Evolutionary conservation across 2,888 invertebrate species (phyloP), one percentile per base, ranked within the genome.

Genomic region (Polylopha cassiicola): DNA sequence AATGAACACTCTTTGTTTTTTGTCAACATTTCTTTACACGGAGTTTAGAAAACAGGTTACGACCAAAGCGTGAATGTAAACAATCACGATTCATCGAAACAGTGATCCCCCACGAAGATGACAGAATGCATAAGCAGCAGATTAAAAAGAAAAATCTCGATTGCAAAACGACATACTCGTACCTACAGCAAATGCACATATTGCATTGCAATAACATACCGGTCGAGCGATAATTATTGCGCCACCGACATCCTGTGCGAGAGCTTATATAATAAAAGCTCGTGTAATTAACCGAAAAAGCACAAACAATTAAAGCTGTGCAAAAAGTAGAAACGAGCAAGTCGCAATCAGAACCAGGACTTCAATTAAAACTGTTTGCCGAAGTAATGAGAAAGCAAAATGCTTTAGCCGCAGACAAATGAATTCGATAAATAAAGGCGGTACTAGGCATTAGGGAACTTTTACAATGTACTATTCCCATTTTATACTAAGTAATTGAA

Each of bases 341-440:
- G 20, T 20, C 17, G 29, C 43, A 37, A 44, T 45, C 45, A 31
- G 55, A 55, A 60, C 56, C 61, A 51, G 58, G 57, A 61, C 68
- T 69, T 71, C 64, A 69, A 73, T 74, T 69, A 53, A 71, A 61
- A 63, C 53, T 58, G 61, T 69, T 63, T 61, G 57, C 50, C 43
- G 50, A 56, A 55, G 58, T 65, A 70, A 69, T 63, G 64, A 58
- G 60, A 62, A 65, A 61, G 57, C 58, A 54, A 62, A 55, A 57
- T 58, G 56, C 58, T 28, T 33, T 28, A 23, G n/a, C 33, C 17
- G 27, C 23, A 7, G 18, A 17, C 33, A 28, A 22, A 23, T 23
- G 18, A 33, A 28, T 33, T 28, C 8, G 22, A 23, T 17, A 17
- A 22, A 33, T 28, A 27, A 21, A 33, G 33, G 27, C 32, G 17